A percentile compares a stretch with the other conserved stretches of the same genome.
phyloP scores from a whole-genome alignment of 2,797 vertebrate species.

The Clarias platycephalus region DNA sequence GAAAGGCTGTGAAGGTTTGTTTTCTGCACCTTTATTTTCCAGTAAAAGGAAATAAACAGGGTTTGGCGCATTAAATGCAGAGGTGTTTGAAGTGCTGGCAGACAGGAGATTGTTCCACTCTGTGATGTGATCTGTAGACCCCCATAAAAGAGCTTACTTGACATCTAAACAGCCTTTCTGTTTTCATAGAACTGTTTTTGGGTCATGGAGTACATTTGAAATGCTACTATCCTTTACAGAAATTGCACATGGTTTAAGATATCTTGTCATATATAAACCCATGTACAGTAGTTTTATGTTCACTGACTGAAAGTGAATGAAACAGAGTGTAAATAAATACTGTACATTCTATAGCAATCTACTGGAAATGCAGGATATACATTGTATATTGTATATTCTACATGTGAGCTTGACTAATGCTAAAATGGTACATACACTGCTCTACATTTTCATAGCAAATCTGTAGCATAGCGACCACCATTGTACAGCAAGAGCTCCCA shows the following conservation, averaged over 20 bases:
- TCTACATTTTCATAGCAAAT: neutral
- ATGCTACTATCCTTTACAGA: neutral
- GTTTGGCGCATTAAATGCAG: neutral
- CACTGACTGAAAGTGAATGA: neutral
- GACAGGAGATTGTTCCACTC: constrained; percentile 34
- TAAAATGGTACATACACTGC: neutral
- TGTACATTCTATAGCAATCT: neutral
- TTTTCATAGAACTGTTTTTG: neutral
- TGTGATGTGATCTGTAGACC: neutral
- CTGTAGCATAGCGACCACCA: neutral
- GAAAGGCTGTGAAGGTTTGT: too few species aligned
- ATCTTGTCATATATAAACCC: neutral
- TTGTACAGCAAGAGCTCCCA: neutral
- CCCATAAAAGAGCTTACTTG: neutral
- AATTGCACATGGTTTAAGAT: neutral
- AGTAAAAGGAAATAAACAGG: neutral
- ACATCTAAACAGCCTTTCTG: constrained; percentile 4
- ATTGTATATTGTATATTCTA: neutral
- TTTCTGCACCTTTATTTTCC: neutral
- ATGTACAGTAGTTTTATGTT: neutral
- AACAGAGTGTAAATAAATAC: neutral
- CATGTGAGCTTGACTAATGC: neutral
- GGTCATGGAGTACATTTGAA: neutral
- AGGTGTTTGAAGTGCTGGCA: constrained; percentile 44
- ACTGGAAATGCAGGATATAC: neutral